These are phyloP conservation scores for Piscicola geometra DNA, from an alignment of 2,888 invertebrate species.

Conservation along the genomic window DNA sequence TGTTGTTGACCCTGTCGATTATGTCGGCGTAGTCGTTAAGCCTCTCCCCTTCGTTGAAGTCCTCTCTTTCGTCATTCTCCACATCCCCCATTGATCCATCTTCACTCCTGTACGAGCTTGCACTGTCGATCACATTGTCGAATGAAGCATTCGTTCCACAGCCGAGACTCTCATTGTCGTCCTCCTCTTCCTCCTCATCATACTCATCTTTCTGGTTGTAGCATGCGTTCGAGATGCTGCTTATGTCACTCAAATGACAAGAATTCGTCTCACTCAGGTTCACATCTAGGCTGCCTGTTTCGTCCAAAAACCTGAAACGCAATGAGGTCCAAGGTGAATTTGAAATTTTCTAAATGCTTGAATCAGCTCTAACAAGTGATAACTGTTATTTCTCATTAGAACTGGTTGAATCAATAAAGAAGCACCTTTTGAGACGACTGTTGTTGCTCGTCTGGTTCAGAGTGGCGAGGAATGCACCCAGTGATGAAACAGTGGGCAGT, in stretches of 20 bases:
- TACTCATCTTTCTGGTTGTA: not conserved
- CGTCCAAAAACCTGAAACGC: conserved; percentile 40
- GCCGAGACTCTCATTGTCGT: conserved; percentile 40
- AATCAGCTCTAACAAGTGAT: not conserved
- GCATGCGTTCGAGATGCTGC: conserved; percentile 48
- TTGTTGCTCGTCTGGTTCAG: conserved; percentile 31
- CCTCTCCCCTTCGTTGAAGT: conserved; percentile 19
- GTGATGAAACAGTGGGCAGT: conserved; percentile 23
- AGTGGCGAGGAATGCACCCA: conserved; percentile 32
- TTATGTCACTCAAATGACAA: conserved; percentile 53
- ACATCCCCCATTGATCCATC: conserved; percentile 38
- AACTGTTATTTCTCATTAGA: not conserved
- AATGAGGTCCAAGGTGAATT: not conserved
- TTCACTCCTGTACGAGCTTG: conserved; percentile 40
- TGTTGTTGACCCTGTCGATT: conserved; percentile 4
- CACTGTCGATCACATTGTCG: conserved; percentile 38
- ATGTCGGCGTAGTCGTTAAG: conserved; percentile 17
- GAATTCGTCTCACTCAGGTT: conserved; percentile 53
- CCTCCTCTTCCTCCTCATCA: conserved; percentile 42
- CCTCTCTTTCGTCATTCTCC: conserved; percentile 34
- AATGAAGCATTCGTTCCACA: conserved; percentile 31
- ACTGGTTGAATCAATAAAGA: not conserved
- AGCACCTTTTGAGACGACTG: conserved; percentile 27
- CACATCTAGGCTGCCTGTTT: conserved; percentile 54
- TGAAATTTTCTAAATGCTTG: not conserved